Evolutionary conservation across 2,888 invertebrate genomes (phyloP).

Genomic region (Papilio protenor): DNA sequence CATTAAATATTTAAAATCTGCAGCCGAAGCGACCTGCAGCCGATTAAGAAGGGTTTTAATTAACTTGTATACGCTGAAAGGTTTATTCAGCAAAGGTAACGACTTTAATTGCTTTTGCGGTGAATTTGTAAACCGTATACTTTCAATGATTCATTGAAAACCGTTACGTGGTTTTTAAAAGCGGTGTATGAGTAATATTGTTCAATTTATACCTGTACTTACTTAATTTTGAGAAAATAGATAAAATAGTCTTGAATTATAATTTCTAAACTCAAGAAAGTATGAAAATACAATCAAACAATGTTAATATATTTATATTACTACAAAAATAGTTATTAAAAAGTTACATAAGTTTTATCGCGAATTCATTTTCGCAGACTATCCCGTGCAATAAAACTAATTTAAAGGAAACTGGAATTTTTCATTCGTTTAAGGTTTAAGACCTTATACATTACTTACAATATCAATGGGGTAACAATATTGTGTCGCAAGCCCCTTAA

Average conservation of each 20-base stretch:
- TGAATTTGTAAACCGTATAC: slow-evolving; percentile 17
- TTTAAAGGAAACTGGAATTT: background rate
- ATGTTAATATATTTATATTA: too few species aligned
- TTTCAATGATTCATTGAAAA: slow-evolving; percentile 11
- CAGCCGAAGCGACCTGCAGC: slow-evolving; percentile 14
- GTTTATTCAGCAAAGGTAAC: slow-evolving; percentile 14
- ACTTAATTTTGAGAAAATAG: background rate
- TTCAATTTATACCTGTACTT: background rate
- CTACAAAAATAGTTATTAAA: too few species aligned
- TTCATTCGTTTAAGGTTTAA: background rate
- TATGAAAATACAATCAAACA: background rate
- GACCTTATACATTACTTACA: background rate
- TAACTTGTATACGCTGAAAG: slow-evolving; percentile 22
- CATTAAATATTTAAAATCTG: slow-evolving; percentile 11
- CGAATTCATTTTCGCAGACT: too few species aligned
- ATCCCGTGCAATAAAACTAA: too few species aligned
- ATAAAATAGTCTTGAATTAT: background rate
- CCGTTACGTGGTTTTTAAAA: background rate
- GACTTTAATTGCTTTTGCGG: slow-evolving; percentile 17
- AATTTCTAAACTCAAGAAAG: background rate
- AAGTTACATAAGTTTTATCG: too few species aligned
- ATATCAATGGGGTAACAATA: background rate
- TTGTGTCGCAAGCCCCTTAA: slow-evolving; percentile 10
- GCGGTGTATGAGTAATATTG: background rate
- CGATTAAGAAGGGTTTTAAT: slow-evolving; percentile 20